Evolutionary conservation across 2,113 vertebrate genomes (phyloP), one percentile per base, ranked within the genome.

Genomic region (Halichoerus grypus): DNA sequence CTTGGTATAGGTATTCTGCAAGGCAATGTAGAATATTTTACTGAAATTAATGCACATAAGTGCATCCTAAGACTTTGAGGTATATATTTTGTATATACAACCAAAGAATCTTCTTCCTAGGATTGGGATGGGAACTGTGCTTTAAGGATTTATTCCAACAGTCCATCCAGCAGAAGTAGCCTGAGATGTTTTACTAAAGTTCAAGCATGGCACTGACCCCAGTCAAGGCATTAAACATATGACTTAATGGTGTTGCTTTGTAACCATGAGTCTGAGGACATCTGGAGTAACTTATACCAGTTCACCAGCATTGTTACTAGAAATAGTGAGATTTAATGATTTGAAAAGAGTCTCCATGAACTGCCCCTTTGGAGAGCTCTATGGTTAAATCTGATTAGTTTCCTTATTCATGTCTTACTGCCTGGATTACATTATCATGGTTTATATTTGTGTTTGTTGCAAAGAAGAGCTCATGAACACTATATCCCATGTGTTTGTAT

Each of bases 361-460:
- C 12, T 9, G 21, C 0, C 4, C 18, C 24, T 2, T 31, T 3
- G 0, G 28, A 74, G 36, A 82, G 6, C 15, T 69, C 42, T 49
- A 8, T 16, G 16, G 11, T 33, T 39, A 31, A 80, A 28, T 26
- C 51, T 71, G 11, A 11, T 42, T 65, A 67, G 57, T 72, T 24
- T 46, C 51, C 15, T 13, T 55, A 31, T 10, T 46, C 2, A n/a
- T 61, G 14, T 72, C 28, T 74, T 53, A 33, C 2, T 53, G 49
- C 11, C 18, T 85, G 11, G 24, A 39, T 55, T 90, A 26, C 2
- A 77, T 57, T 42, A 79, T 8, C 59, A 61, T 19, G 7, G 9
- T 49, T 81, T 86, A 77, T 55, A 69, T 22, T 84, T 76, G 61
- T 55, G 2, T 33, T 57, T 61, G 13, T 89, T 85, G 55, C 74